Conservation (phyloP, 1,140 invertebrate genomes). For the Maconellicoccus hirsutus region DNA sequence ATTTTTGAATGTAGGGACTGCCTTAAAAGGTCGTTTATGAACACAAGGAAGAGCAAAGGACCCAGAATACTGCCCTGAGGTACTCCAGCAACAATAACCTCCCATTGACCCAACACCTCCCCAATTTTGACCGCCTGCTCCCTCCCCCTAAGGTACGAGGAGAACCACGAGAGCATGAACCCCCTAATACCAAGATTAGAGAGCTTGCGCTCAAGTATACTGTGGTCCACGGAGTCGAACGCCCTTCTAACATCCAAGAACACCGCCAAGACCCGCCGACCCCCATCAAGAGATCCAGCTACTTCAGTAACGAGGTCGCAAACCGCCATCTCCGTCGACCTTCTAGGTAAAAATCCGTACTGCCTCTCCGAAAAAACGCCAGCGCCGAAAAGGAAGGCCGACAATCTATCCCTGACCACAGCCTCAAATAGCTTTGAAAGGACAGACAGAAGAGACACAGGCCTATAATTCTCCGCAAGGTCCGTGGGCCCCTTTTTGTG, state of each 20-base stretch:
- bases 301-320: no score
- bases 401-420: no score
- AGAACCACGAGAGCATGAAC: slow-evolving; percentile 25
- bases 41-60: slow-evolving; percentile 29
- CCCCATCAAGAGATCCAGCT: no score
- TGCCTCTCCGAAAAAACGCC: no score
- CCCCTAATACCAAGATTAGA: slow-evolving; percentile 28
- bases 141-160: slow-evolving; percentile 26
- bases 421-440: no score
- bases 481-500: not conserved
- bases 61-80: slow-evolving; percentile 29
- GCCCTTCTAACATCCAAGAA: slow-evolving; percentile 28
- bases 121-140: slow-evolving; percentile 23
- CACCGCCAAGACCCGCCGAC: no score
- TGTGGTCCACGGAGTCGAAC: slow-evolving; percentile 30
- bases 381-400: no score
- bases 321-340: no score
- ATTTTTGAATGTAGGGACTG: not conserved
- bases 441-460: not conserved
- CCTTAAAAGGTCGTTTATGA: slow-evolving; percentile 28
- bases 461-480: slow-evolving; percentile 18
- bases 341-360: no score
- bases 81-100: slow-evolving; percentile 25
- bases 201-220: slow-evolving; percentile 27
- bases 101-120: not conserved